A percentile compares a stretch with the other conserved stretches of the same genome.
Evolutionary conservation across 2,113 vertebrate species (phyloP).

Genomic region (Oreamnos americanus): DNA sequence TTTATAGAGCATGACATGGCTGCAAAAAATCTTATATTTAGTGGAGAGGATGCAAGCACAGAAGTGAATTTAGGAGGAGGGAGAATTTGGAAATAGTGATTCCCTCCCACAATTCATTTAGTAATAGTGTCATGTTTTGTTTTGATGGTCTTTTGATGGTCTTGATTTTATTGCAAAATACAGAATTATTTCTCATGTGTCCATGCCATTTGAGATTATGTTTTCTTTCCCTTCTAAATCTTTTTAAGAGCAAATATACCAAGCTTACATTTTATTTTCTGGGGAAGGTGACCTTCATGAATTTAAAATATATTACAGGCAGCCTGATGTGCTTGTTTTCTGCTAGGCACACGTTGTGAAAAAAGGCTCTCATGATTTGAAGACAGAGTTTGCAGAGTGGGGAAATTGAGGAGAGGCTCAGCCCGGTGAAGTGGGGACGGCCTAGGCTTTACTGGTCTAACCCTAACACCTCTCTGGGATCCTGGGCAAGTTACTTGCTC

Average conservation of each 20-base stretch:
- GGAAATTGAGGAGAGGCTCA: background rate
- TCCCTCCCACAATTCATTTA: background rate
- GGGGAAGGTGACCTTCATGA: background rate
- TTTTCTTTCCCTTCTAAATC: background rate
- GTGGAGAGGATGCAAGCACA: background rate
- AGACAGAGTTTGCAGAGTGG: background rate
- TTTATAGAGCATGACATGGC: background rate
- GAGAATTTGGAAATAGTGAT: background rate
- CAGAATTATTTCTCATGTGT: background rate
- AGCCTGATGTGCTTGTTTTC: background rate
- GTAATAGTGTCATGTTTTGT: background rate
- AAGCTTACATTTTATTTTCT: background rate
- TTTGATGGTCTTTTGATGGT: background rate
- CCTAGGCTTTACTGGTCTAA: background rate
- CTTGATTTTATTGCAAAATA: background rate
- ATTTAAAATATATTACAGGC: background rate
- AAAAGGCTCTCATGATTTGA: background rate
- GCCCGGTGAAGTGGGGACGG: background rate
- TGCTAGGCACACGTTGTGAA: background rate
- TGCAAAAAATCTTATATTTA: background rate
- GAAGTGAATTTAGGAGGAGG: background rate
- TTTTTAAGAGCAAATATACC: background rate
- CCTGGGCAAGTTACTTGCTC: background rate
- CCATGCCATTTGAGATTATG: background rate
- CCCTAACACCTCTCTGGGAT: background rate